Percentiles rank a stretch among this genome's conserved stretches.
Evolutionary conservation across 2,888 invertebrate genomes (phyloP).

Genomic region (Plagodis dolabraria): DNA sequence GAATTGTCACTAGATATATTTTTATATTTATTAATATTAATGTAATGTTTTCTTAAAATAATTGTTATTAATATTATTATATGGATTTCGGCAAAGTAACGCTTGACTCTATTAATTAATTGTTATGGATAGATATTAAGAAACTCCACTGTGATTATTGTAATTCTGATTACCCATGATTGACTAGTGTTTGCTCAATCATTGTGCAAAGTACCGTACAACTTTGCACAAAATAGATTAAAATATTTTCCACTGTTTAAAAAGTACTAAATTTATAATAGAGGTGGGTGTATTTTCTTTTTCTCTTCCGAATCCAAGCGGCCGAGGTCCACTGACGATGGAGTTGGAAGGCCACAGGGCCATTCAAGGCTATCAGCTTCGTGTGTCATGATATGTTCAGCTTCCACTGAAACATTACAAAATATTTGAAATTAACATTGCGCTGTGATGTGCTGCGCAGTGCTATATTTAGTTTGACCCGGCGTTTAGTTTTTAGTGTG

Average conservation of each 20-base stretch:
- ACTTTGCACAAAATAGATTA: conserved; percentile 2
- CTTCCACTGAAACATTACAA: conserved; percentile 85
- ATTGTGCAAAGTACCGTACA: no score
- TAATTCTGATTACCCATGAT: not conserved
- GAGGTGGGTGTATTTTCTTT: conserved; percentile 86
- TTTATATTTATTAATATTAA: no score
- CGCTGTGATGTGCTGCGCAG: no score
- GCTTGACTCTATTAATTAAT: no score
- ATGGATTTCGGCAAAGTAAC: no score
- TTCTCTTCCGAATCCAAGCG: conserved; percentile 87
- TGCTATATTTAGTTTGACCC: no score
- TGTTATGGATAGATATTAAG: no score
- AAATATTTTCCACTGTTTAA: conserved; percentile 10
- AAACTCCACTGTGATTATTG: not conserved
- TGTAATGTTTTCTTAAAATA: no score
- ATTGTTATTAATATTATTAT: no score
- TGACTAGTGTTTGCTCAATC: not conserved
- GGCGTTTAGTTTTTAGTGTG: no score
- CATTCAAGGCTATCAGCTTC: conserved; percentile 88
- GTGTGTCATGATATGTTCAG: conserved; percentile 91
- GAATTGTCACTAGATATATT: no score
- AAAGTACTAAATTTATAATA: conserved; percentile 54
- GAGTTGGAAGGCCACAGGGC: conserved; percentile 90
- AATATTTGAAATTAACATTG: not conserved
- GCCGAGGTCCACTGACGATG: conserved; percentile 88